Evolutionary conservation across 2,888 invertebrate species (phyloP).

Genomic region (Tolmerus cingulatus): DNA sequence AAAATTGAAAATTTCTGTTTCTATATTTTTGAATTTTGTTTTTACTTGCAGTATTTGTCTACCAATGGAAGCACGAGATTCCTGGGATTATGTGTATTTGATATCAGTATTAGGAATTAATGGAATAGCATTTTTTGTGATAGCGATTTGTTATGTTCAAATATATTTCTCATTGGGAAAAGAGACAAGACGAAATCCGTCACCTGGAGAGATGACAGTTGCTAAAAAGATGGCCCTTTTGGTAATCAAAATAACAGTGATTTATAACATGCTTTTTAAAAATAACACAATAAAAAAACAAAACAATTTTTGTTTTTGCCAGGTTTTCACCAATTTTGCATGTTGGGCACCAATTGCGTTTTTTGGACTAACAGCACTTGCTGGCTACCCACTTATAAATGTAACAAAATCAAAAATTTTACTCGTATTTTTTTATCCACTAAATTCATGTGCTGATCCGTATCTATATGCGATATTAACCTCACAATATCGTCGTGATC

Average conservation of each 20-base stretch:
- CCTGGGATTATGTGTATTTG: conserved; percentile 77
- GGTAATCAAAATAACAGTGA: conserved; percentile 60
- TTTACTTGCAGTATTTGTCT: conserved; percentile 76
- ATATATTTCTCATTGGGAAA: conserved; percentile 83
- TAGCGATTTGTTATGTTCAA: conserved; percentile 84
- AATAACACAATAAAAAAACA: not conserved
- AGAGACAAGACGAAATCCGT: conserved; percentile 67
- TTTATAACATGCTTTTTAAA: not conserved
- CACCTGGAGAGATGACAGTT: conserved; percentile 74
- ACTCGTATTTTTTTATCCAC: conserved; percentile 88
- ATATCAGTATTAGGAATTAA: conserved; percentile 77
- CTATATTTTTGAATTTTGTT: not conserved
- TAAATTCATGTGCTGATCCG: conserved; percentile 92
- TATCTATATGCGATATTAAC: conserved; percentile 91
- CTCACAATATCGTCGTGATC: conserved; percentile 82
- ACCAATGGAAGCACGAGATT: conserved; percentile 80
- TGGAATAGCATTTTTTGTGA: conserved; percentile 81
- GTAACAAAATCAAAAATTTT: conserved; percentile 82
- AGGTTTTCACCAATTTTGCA: conserved; percentile 80
- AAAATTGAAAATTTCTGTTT: too few relatives aligned
- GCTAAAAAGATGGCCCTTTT: conserved; percentile 92
- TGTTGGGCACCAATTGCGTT: conserved; percentile 91
- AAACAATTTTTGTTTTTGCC: not conserved
- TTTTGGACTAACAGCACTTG: conserved; percentile 84
- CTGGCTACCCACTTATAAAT: conserved; percentile 83